Conservation (phyloP, 2,888 invertebrate genomes). For the Drosophila prostipennis region DNA sequence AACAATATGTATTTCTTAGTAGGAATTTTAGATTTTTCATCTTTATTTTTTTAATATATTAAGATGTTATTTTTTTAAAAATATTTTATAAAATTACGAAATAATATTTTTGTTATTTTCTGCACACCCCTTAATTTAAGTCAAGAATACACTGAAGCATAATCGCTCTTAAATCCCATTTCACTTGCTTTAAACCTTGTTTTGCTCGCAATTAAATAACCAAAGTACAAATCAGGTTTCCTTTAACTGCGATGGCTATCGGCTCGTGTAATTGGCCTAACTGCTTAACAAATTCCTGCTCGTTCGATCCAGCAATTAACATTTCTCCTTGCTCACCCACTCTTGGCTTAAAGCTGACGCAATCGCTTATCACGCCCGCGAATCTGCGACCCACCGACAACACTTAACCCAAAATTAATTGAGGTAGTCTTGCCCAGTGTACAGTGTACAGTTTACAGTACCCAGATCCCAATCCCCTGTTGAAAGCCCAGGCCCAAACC, state of each 20-base stretch:
- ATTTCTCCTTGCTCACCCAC: constrained; percentile 5
- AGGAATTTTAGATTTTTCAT: too few species aligned
- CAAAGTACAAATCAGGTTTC: constrained; percentile 4
- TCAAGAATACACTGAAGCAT: too few species aligned
- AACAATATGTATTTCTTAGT: too few species aligned
- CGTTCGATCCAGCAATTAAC: constrained; percentile 41
- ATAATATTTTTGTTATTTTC: too few species aligned
- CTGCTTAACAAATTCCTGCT: constrained; percentile 33
- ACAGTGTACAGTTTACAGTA: background rate
- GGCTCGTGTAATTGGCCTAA: constrained; percentile 17
- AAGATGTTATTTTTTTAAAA: too few species aligned
- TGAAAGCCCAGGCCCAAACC: constrained; percentile 7
- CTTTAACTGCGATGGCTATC: constrained; percentile 23
- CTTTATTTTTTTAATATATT: too few species aligned
- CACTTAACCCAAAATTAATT: constrained; percentile 68
- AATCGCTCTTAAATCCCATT: background rate
- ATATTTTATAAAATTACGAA: too few species aligned
- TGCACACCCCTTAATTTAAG: too few species aligned
- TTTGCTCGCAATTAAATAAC: background rate
- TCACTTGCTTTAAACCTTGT: background rate
- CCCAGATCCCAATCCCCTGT: constrained; percentile 13
- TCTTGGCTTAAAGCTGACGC: constrained; percentile 49
- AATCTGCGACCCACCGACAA: constrained; percentile 49
- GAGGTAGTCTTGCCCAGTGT: constrained; percentile 37
- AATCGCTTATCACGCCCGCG: constrained; percentile 45